A percentile compares a stretch with the other conserved stretches of the same genome.
Conservation (phyloP, 1,140 invertebrate genomes). For the Globodera ellingtonae region DNA sequence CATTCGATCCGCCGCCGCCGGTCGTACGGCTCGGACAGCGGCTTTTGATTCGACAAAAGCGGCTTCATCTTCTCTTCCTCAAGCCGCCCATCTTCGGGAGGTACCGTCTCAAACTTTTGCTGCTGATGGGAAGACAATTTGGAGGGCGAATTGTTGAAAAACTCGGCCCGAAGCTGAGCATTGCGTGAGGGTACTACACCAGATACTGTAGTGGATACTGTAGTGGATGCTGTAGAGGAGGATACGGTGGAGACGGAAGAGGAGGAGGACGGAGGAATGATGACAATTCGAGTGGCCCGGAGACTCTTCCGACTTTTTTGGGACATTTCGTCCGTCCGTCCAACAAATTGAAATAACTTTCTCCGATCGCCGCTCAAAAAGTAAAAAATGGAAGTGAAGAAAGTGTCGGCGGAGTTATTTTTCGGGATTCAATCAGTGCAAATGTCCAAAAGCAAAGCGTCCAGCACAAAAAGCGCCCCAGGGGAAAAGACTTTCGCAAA, state of each 20-base stretch:
- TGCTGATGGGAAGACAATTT: neutral
- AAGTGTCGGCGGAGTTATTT: neutral
- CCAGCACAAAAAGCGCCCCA: neutral
- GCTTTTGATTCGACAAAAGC: neutral
- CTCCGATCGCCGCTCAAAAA: neutral
- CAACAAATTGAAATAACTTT: too few relatives aligned
- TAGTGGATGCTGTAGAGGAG: conserved; percentile 2
- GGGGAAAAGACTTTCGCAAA: neutral
- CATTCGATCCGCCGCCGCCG: neutral
- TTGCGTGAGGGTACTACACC: neutral
- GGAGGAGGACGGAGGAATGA: conserved; percentile 14
- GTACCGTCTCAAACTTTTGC: neutral
- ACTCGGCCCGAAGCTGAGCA: conserved; percentile 1
- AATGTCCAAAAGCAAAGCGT: neutral
- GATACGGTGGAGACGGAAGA: conserved; percentile 23
- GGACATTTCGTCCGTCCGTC: too few relatives aligned
- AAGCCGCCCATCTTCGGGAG: neutral
- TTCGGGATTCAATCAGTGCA: neutral
- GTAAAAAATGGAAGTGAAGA: neutral
- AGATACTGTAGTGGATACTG: neutral
- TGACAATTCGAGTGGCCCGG: conserved; percentile 9
- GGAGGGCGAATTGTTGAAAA: neutral
- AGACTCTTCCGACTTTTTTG: neutral
- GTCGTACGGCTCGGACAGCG: conserved; percentile 3
- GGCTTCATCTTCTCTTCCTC: conserved; percentile 1